A percentile compares a stretch with the other conserved stretches of the same genome.
Conservation (phyloP, 2,797 vertebrate species). For the Fundulus diaphanus region DNA sequence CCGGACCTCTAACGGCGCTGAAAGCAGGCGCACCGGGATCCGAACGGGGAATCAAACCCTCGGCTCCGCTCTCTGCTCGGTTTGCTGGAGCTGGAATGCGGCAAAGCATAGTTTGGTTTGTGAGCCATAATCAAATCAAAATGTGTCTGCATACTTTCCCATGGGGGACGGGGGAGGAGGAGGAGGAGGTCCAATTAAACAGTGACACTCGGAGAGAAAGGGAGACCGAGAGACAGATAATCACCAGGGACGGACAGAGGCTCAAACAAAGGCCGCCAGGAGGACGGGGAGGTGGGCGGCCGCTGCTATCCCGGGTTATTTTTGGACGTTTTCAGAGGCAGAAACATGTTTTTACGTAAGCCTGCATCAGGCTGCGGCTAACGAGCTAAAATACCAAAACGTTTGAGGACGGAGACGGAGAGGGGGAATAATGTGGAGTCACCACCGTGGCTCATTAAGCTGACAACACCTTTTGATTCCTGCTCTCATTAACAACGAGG, state of each 20-base stretch:
- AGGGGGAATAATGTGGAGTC: slow-evolving; percentile 5
- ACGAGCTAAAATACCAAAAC: slow-evolving; percentile 51
- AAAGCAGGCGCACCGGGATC: neutral
- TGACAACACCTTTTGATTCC: slow-evolving; percentile 20
- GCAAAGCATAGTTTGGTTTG: slow-evolving; percentile 59
- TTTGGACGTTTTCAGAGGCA: slow-evolving; percentile 46
- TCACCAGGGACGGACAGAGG: slow-evolving; percentile 43
- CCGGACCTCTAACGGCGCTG: neutral
- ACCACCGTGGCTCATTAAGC: slow-evolving; percentile 30
- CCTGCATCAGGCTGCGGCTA: slow-evolving; percentile 28
- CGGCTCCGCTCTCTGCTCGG: slow-evolving; percentile 9
- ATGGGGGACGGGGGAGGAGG: slow-evolving; percentile 51
- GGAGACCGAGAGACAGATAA: slow-evolving; percentile 50
- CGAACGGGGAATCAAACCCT: slow-evolving; percentile 25
- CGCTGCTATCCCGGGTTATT: slow-evolving; percentile 50
- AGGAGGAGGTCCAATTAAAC: slow-evolving; percentile 62
- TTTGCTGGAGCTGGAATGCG: slow-evolving; percentile 51
- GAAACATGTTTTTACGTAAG: slow-evolving; percentile 40
- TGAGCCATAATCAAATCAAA: slow-evolving; percentile 71
- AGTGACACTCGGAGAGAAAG: slow-evolving; percentile 51
- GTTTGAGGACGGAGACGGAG: slow-evolving; percentile 1
- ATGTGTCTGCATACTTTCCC: slow-evolving; percentile 76
- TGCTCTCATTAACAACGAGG: slow-evolving; percentile 15
- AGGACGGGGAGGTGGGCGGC: slow-evolving; percentile 16
- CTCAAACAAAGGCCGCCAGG: slow-evolving; percentile 29